These are phyloP conservation scores for Netelia fuscicornis DNA, from an alignment of 2,888 invertebrate genomes.

Conservation along the genomic window DNA sequence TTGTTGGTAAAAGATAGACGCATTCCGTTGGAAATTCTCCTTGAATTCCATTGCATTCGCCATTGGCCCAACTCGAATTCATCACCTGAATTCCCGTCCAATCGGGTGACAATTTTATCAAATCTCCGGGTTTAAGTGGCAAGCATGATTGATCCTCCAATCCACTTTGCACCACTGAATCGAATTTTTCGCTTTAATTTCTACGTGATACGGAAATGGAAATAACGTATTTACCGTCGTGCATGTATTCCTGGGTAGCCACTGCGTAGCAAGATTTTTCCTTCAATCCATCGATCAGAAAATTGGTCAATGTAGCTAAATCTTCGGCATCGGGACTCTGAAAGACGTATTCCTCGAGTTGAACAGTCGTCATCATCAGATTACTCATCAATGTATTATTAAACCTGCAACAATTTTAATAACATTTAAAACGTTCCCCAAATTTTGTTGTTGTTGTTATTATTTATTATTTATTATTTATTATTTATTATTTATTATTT, in stretches of 20 bases:
- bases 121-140: constrained; percentile 90
- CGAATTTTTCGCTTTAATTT: neutral
- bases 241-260: constrained; percentile 88
- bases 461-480: no score
- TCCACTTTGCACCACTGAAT: constrained; percentile 85
- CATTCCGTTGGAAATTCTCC: constrained; percentile 95
- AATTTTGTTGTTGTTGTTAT: neutral
- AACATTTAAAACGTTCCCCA: neutral
- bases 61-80: constrained; percentile 90
- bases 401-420: constrained; percentile 80
- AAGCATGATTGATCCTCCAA: constrained; percentile 87
- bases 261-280: constrained; percentile 94
- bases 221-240: constrained; percentile 79
- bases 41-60: constrained; percentile 89
- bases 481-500: neutral
- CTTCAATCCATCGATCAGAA: constrained; percentile 94
- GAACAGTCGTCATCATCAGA: constrained; percentile 92
- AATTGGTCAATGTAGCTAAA: constrained; percentile 92
- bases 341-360: constrained; percentile 96
- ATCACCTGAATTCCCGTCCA: constrained; percentile 91
- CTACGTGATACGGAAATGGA: neutral
- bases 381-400: constrained; percentile 87
- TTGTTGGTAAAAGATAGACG: constrained; percentile 94
- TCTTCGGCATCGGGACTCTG: constrained; percentile 95
- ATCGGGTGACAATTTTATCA: constrained; percentile 92